phyloP scores from a whole-genome alignment of 1,140 invertebrate species.

The Copidosoma floridanum region DNA sequence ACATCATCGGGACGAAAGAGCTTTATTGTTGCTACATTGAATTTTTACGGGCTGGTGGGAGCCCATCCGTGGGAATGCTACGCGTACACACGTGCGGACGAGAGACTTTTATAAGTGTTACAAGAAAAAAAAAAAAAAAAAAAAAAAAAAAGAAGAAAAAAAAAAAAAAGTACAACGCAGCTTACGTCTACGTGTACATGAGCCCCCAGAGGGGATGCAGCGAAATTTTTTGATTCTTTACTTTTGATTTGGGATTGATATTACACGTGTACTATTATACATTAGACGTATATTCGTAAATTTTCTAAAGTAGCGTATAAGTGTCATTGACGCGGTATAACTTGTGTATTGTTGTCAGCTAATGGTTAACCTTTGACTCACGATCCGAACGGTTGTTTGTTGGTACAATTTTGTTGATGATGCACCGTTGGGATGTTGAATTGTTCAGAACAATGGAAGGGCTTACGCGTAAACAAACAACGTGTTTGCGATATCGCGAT shows the following conservation, averaged over 20 bases:
- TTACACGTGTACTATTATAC: background rate
- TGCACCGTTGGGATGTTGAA: no score
- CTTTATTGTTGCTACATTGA: no score
- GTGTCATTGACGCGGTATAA: slow-evolving; percentile 17
- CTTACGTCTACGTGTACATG: slow-evolving; percentile 21
- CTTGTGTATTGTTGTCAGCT: slow-evolving; percentile 11
- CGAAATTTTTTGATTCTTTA: slow-evolving; percentile 22
- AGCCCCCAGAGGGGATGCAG: slow-evolving; percentile 19
- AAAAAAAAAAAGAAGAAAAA: no score
- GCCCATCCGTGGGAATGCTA: no score
- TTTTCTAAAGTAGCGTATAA: slow-evolving; percentile 21
- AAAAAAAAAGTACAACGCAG: slow-evolving; percentile 25
- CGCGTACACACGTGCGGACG: no score
- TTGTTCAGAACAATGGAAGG: no score
- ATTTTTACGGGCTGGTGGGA: no score
- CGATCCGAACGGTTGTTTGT: slow-evolving; percentile 10
- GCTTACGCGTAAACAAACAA: no score
- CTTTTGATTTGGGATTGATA: slow-evolving; percentile 10
- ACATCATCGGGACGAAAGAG: no score
- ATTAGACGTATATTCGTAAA: slow-evolving; percentile 19
- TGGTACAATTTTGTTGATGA: no score
- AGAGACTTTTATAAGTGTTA: slow-evolving; percentile 21
- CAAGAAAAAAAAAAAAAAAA: no score
- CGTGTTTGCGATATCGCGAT: slow-evolving; percentile 17
- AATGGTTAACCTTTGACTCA: slow-evolving; percentile 18